phyloP scores from a whole-genome alignment of 2,888 invertebrate species.

The Scaptodrosophila latifasciaeformis region DNA sequence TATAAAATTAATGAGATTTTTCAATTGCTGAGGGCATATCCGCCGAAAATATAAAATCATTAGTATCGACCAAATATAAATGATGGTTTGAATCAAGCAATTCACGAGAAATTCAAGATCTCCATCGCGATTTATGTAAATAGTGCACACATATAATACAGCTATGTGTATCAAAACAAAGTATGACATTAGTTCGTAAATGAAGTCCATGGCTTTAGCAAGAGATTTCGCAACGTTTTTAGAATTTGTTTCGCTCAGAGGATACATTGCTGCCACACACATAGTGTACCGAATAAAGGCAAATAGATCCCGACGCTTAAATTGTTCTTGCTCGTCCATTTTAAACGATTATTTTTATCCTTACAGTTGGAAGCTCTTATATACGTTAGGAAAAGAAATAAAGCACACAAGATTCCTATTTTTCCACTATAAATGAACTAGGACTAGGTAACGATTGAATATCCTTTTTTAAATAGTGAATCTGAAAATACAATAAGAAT shows the following conservation, averaged over 20 bases:
- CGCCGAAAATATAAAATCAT: slow-evolving; percentile 66
- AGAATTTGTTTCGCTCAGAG: slow-evolving; percentile 25
- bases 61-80: slow-evolving; percentile 57
- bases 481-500: no score
- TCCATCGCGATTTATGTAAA: slow-evolving; percentile 47
- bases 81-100: slow-evolving; percentile 58
- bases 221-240: slow-evolving; percentile 1
- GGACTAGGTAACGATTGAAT: no score
- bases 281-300: slow-evolving; percentile 46
- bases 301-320: slow-evolving; percentile 55
- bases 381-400: no score
- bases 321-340: not conserved
- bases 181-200: slow-evolving; percentile 51
- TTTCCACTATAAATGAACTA: no score
- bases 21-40: slow-evolving; percentile 27
- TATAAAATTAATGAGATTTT: slow-evolving; percentile 41
- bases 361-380: not conserved
- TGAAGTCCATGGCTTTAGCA: slow-evolving; percentile 6
- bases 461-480: no score
- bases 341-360: not conserved
- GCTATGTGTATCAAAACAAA: slow-evolving; percentile 54
- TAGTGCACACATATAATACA: slow-evolving; percentile 53
- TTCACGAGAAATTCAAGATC: slow-evolving; percentile 59
- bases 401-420: no score
- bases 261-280: slow-evolving; percentile 53